Conservation (phyloP, 1,140 invertebrate genomes). For the Phymastichus coffea region DNA sequence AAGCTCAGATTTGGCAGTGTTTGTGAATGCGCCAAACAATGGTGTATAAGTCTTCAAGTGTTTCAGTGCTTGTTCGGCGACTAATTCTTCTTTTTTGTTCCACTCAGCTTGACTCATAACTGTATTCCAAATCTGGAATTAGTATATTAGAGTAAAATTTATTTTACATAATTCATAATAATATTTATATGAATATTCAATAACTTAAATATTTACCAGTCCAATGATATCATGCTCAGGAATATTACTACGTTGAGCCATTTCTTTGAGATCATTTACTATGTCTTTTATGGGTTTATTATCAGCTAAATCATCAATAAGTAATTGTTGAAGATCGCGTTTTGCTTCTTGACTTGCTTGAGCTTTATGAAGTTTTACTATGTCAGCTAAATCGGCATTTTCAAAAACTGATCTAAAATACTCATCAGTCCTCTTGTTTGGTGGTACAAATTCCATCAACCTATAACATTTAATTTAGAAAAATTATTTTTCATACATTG, state of each 20-base stretch:
- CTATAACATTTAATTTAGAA: constrained; percentile 54
- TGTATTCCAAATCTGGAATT: constrained; percentile 80
- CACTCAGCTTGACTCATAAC: constrained; percentile 94
- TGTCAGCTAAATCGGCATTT: constrained; percentile 80
- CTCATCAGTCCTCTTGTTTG: constrained; percentile 89
- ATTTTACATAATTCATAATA: too few relatives aligned
- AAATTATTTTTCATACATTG: too few relatives aligned
- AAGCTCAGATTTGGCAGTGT: constrained; percentile 80
- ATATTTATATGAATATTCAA: neutral
- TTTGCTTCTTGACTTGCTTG: constrained; percentile 85
- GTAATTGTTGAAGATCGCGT: constrained; percentile 72
- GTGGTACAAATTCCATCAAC: constrained; percentile 88
- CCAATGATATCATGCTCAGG: constrained; percentile 87
- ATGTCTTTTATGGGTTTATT: constrained; percentile 80
- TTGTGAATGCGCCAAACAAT: constrained; percentile 83
- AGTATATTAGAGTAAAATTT: constrained; percentile 7
- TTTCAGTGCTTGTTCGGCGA: constrained; percentile 91
- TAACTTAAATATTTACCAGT: constrained; percentile 62
- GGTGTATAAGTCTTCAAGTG: constrained; percentile 83
- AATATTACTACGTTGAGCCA: constrained; percentile 77
- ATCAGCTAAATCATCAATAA: constrained; percentile 81
- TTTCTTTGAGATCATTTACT: constrained; percentile 80
- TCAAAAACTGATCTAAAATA: constrained; percentile 83
- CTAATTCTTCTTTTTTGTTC: constrained; percentile 97
- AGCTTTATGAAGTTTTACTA: constrained; percentile 87